phyloP scores from a whole-genome alignment of 1,140 invertebrate species.

The Archivesica marissinica region DNA sequence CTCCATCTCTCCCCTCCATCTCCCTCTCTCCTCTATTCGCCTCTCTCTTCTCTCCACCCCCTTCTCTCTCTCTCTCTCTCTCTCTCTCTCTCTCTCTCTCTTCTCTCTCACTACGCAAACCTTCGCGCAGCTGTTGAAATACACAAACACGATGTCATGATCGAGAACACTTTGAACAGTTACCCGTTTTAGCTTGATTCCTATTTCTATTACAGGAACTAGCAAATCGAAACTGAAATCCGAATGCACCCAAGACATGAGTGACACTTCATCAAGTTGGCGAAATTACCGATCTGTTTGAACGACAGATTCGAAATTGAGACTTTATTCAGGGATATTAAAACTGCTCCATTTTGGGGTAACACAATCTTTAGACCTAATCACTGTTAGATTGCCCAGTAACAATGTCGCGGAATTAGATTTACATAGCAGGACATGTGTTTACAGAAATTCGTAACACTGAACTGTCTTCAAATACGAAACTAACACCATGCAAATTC shows the following conservation, averaged over 20 bases:
- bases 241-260: neutral
- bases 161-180: too few relatives aligned
- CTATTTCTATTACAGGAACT: too few relatives aligned
- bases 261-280: constrained; percentile 27
- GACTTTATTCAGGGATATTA: constrained; percentile 9
- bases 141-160: too few relatives aligned
- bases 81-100: too few relatives aligned
- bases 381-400: constrained; percentile 12
- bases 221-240: neutral
- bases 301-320: constrained; percentile 27
- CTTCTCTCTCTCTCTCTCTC: too few relatives aligned
- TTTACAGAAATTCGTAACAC: constrained; percentile 6
- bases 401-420: constrained; percentile 25
- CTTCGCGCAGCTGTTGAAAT: too few relatives aligned
- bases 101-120: too few relatives aligned
- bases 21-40: too few relatives aligned
- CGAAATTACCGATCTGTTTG: constrained; percentile 6
- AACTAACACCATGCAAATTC: neutral
- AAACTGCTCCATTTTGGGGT: neutral
- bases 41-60: too few relatives aligned
- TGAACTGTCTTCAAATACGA: neutral
- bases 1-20: too few relatives aligned
- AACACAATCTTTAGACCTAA: constrained; percentile 1
- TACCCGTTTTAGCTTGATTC: too few relatives aligned
- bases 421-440: constrained; percentile 26